Evolutionary conservation across 2,888 invertebrate species (phyloP).

Genomic region (Sarcophaga rosellei): DNA sequence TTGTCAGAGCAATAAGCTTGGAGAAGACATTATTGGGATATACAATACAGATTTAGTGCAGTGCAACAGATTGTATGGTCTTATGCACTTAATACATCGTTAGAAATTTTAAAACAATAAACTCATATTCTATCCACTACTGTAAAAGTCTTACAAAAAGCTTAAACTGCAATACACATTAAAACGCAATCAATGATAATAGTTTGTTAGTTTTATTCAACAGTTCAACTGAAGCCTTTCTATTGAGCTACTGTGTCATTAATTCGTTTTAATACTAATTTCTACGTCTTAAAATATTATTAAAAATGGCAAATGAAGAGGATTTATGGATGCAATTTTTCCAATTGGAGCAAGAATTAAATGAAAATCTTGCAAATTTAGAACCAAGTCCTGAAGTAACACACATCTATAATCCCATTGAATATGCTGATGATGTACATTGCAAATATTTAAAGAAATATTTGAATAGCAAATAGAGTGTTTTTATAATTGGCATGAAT

Average conservation of each 20-base stretch:
- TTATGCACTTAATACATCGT: too few relatives aligned
- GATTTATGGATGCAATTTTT: conserved; percentile 76
- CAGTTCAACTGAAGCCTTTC: neutral
- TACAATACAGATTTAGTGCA: too few relatives aligned
- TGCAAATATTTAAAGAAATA: conserved; percentile 88
- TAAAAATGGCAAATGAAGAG: neutral
- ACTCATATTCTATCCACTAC: too few relatives aligned
- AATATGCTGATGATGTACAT: conserved; percentile 92
- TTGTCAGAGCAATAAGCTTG: too few relatives aligned
- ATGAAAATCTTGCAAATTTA: conserved; percentile 65
- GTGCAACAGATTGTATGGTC: too few relatives aligned
- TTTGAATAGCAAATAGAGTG: conserved; percentile 85
- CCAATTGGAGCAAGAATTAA: conserved; percentile 75
- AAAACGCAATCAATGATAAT: too few relatives aligned
- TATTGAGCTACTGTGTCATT: neutral
- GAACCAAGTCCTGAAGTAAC: conserved; percentile 64
- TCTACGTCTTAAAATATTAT: neutral
- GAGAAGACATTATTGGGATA: too few relatives aligned
- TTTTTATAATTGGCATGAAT: conserved; percentile 96
- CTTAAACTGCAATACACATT: too few relatives aligned
- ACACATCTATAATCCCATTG: conserved; percentile 90
- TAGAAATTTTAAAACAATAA: too few relatives aligned
- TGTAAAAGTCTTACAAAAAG: too few relatives aligned
- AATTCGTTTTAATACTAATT: neutral
- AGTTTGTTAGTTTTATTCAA: too few relatives aligned